Percentiles rank a stretch among this genome's conserved stretches.
These are phyloP conservation scores for Mohoua ochrocephala DNA, from an alignment of 2,113 vertebrate species.

Conservation along the genomic window DNA sequence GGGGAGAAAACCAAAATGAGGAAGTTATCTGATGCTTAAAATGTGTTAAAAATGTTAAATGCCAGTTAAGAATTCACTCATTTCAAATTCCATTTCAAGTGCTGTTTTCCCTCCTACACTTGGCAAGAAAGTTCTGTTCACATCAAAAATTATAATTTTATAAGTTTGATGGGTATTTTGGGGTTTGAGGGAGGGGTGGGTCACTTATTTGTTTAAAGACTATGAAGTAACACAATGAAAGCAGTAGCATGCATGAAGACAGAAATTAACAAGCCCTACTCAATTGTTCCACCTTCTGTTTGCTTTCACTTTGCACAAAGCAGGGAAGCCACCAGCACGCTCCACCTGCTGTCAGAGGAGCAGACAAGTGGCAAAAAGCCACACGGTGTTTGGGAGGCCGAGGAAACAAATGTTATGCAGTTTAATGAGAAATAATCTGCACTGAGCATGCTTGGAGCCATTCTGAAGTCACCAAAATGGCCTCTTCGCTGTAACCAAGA, in stretches of 20 bases:
- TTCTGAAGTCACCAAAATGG: neutral
- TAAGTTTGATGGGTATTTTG: neutral
- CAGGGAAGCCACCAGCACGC: neutral
- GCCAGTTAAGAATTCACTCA: neutral
- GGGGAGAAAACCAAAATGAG: neutral
- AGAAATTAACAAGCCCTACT: neutral
- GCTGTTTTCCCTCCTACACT: neutral
- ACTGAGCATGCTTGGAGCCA: neutral
- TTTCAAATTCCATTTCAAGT: neutral
- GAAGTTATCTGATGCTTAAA: neutral
- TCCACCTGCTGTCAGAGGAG: neutral
- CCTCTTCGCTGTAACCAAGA: neutral
- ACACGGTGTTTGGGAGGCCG: accelerated
- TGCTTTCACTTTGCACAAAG: neutral
- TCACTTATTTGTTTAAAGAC: neutral
- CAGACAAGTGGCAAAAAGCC: neutral
- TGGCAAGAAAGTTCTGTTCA: neutral
- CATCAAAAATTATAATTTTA: neutral
- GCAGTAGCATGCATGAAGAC: neutral
- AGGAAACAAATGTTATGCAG: neutral
- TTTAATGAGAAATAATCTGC: neutral
- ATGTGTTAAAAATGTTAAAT: neutral
- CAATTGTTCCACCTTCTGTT: neutral
- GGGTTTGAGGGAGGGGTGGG: accelerated
- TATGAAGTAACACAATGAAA: neutral